phyloP scores from a whole-genome alignment of 2,888 invertebrate genomes.

The Lithophane ornitopus region DNA sequence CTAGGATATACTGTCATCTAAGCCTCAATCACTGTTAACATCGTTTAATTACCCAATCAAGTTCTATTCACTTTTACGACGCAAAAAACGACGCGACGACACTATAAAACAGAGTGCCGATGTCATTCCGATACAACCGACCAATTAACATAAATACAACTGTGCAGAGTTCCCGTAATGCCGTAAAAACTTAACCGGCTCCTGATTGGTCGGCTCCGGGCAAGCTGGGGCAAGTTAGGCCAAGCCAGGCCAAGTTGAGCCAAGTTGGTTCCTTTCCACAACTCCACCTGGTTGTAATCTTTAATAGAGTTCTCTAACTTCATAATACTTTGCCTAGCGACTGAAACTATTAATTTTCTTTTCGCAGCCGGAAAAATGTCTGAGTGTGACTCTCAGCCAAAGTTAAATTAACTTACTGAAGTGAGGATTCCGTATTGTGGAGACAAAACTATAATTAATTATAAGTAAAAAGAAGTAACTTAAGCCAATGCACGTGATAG shows the following conservation, averaged over 20 bases:
- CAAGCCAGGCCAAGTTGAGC: constrained; percentile 49
- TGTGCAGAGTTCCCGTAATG: constrained; percentile 28
- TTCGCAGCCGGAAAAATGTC: constrained; percentile 76
- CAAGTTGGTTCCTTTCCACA: constrained; percentile 64
- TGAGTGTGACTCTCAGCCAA: constrained; percentile 68
- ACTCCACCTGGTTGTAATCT: constrained; percentile 73
- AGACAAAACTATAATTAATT: constrained; percentile 48
- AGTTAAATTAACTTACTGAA: constrained; percentile 69
- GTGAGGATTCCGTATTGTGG: constrained; percentile 58
- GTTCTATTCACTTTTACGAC: constrained; percentile 34
- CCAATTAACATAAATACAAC: constrained; percentile 56
- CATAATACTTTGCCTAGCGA: constrained; percentile 75
- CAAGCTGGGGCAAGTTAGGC: constrained; percentile 35
- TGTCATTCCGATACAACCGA: constrained; percentile 42
- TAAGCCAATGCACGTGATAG: neutral
- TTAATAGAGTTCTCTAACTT: constrained; percentile 80
- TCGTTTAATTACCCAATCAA: constrained; percentile 48
- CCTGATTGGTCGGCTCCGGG: constrained; percentile 65
- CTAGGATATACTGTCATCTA: neutral
- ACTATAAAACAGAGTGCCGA: constrained; percentile 40
- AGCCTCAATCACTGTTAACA: constrained; percentile 41
- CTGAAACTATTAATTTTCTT: constrained; percentile 83
- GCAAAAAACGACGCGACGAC: constrained; percentile 39
- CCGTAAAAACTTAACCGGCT: constrained; percentile 48
- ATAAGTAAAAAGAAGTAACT: constrained; percentile 12